phyloP scores from a whole-genome alignment of 2,797 vertebrate species.

The Poecilia gillii region DNA sequence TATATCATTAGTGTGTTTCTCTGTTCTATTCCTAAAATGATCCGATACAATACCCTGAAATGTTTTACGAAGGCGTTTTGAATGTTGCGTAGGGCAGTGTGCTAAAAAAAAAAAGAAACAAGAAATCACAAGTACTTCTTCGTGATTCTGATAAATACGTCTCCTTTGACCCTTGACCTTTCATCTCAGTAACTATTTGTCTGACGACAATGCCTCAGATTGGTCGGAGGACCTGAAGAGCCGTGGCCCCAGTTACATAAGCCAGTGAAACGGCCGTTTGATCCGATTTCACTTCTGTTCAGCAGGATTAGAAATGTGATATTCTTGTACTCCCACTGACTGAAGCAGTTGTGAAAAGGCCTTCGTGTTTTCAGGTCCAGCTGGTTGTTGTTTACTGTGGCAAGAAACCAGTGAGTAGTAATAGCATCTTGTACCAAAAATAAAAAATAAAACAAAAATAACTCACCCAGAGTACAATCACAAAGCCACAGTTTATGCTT shows the following conservation, averaged over 20 bases:
- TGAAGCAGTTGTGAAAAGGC: neutral
- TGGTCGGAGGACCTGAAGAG: neutral
- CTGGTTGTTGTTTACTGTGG: neutral
- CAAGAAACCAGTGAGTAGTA: neutral
- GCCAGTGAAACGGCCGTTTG: neutral
- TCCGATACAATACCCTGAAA: neutral
- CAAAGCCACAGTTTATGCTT: neutral
- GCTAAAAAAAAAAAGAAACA: neutral
- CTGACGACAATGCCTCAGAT: neutral
- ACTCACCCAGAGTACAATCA: neutral
- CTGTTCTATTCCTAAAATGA: neutral
- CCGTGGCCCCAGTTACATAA: too few relatives aligned
- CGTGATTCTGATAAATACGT: neutral
- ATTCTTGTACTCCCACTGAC: neutral
- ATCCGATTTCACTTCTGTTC: neutral
- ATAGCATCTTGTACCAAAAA: neutral
- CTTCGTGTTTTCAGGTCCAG: neutral
- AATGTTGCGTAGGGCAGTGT: neutral
- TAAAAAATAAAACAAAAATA: neutral
- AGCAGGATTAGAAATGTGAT: neutral
- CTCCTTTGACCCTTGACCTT: neutral
- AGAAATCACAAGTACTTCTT: conserved; percentile 14
- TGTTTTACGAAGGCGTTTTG: neutral
- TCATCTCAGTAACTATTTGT: neutral
- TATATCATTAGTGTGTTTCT: neutral